Evolutionary conservation across 2,888 invertebrate species (phyloP), one percentile per base, ranked within the genome.

Genomic region (Zygothrica quintamaculata): DNA sequence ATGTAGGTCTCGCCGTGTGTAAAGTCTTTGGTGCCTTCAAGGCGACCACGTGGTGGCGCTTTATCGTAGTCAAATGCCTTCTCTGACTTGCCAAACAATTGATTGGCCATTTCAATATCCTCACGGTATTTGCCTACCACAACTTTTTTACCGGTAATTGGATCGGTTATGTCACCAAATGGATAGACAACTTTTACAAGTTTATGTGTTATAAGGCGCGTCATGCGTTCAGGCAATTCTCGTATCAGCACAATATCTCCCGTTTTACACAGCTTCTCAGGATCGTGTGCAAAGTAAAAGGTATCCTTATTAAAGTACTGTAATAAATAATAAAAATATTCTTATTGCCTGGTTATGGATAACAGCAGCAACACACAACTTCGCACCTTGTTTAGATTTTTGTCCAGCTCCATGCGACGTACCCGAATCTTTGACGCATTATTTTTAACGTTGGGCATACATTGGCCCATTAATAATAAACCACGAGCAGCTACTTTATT

Each of bases 161-260:
- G 97, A 91, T 97, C 96, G n/a, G 94, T 95, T 47, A 96, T 92
- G 91, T 97, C 96, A 75, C 97, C 97, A 77, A 95, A 91, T 1
- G 95, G 95, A 90, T 95, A 96, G 11, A 97, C 93, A 3, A 97
- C 93, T 89, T 96, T 94, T 84, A 95, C 92, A 0, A 97, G 94
- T 92, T 94, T 93, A 87, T 97, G 97, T 5, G 95, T 95, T 7
- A 97, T 95, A 1, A 96, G 90, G 62, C 94, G 94, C 0, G 96
- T 95, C 66, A 96, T 84, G 89, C 94, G 95, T 58, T 94, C 91
- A 1, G 95, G 94, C 44, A 97, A 89, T 73, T 93, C 93, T 89
- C 96, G 93, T 72, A 97, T 94, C 9, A 97, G 92, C 3, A 96
- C 96, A 40, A 96, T 92, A 87, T 97, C 97, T 1, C 97, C 97